A percentile compares a stretch with the other conserved stretches of the same genome.
Evolutionary conservation across 2,113 vertebrate genomes (phyloP).

Genomic region (Aleadryas rufinucha): DNA sequence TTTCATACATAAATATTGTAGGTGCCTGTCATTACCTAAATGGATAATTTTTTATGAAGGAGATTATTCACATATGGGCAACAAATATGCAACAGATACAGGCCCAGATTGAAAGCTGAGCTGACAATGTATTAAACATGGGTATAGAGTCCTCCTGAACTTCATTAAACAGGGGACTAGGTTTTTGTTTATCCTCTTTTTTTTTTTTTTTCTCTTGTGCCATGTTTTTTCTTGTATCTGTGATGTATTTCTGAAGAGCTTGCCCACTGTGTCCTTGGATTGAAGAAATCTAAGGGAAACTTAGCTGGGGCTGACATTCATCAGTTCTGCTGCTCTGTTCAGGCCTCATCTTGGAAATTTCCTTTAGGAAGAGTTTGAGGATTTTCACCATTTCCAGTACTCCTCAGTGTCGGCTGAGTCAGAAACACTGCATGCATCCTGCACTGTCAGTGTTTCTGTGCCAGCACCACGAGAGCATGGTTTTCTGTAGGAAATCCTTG

Average conservation of each 20-base stretch:
- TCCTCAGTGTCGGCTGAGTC: background rate
- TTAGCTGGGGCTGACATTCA: background rate
- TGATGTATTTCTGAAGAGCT: background rate
- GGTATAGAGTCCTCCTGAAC: background rate
- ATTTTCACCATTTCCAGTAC: background rate
- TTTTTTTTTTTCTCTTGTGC: background rate
- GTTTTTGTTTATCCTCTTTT: background rate
- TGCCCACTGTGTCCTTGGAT: background rate
- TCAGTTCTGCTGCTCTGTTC: background rate
- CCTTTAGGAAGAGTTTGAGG: background rate
- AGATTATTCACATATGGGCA: background rate
- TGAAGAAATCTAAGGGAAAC: background rate
- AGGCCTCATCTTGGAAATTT: background rate
- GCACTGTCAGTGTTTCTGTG: background rate
- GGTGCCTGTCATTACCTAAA: background rate
- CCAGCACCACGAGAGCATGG: background rate
- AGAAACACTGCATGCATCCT: background rate
- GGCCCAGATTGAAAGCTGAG: background rate
- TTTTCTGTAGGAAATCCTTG: background rate
- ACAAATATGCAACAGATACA: accelerated
- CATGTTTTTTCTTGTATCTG: background rate
- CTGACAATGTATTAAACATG: background rate
- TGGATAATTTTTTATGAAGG: background rate
- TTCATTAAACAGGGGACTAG: background rate
- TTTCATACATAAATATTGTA: background rate